Evolutionary conservation across 2,888 invertebrate genomes (phyloP).

Genomic region (Diaphora mendica): DNA sequence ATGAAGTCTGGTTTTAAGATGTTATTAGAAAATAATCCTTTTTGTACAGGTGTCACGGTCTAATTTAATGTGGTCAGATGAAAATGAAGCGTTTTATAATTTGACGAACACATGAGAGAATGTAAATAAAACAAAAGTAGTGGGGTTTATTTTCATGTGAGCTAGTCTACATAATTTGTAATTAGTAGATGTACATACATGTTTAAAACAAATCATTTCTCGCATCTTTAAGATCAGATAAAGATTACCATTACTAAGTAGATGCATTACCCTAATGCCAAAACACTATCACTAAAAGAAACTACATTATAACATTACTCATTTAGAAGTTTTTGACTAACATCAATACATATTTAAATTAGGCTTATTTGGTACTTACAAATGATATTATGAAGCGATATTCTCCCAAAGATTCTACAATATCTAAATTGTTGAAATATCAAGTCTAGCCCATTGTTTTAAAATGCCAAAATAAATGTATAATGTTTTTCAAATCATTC

Average conservation of each 20-base stretch:
- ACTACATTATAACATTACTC: background rate
- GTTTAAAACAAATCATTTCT: background rate
- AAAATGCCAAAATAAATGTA: too few relatives aligned
- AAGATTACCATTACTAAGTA: background rate
- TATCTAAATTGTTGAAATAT: too few relatives aligned
- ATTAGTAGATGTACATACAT: slow-evolving; percentile 13
- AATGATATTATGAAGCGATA: too few relatives aligned
- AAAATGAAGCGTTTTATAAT: slow-evolving; percentile 43
- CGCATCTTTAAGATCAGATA: background rate
- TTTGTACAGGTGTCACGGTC: slow-evolving; percentile 36
- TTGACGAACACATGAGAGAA: slow-evolving; percentile 47
- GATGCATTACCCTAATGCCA: background rate
- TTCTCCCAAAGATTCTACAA: too few relatives aligned
- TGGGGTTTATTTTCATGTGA: slow-evolving; percentile 9
- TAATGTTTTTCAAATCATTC: too few relatives aligned
- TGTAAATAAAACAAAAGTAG: slow-evolving; percentile 23
- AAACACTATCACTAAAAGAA: background rate
- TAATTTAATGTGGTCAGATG: slow-evolving; percentile 34
- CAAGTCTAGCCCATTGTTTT: too few relatives aligned
- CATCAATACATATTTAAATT: too few relatives aligned
- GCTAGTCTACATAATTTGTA: slow-evolving; percentile 22
- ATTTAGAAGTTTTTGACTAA: too few relatives aligned
- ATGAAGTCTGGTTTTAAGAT: slow-evolving; percentile 39
- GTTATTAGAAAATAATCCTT: slow-evolving; percentile 35
- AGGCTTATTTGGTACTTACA: too few relatives aligned